Evolutionary conservation across 2,113 vertebrate genomes (phyloP).

Genomic region (Tragelaphus imberbis): DNA sequence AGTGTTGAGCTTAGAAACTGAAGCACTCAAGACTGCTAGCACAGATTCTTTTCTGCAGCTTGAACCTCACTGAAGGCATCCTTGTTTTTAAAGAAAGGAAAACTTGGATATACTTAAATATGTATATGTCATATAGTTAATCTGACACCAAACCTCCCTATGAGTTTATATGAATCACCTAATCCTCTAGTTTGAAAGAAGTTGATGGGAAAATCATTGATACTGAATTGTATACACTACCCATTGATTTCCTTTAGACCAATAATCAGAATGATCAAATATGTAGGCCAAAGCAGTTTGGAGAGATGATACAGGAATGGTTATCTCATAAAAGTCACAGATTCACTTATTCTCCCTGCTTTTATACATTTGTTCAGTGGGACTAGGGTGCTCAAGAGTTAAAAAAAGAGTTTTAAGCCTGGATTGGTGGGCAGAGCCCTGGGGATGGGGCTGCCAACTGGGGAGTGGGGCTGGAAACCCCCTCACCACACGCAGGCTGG

Average conservation of each 20-base stretch:
- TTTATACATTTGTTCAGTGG: background rate
- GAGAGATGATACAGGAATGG: background rate
- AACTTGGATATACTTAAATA: background rate
- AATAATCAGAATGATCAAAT: background rate
- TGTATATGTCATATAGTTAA: background rate
- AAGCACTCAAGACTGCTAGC: background rate
- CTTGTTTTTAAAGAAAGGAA: background rate
- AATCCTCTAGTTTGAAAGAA: background rate
- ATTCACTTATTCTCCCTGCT: background rate
- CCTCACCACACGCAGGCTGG: accelerated
- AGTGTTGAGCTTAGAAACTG: background rate
- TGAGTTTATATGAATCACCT: background rate
- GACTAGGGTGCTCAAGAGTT: constrained; percentile 21
- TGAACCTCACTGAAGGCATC: background rate
- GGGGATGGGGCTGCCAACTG: background rate
- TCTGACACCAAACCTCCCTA: background rate
- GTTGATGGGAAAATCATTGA: background rate
- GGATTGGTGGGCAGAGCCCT: background rate
- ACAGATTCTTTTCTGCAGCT: background rate
- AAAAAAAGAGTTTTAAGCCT: background rate
- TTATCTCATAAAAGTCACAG: background rate
- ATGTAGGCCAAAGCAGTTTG: background rate
- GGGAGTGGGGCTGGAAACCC: background rate
- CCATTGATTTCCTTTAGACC: background rate
- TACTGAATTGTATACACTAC: background rate